Percentiles rank a stretch among this genome's conserved stretches.
Conservation (phyloP, 2,113 vertebrate species). For the Sturnus vulgaris region DNA sequence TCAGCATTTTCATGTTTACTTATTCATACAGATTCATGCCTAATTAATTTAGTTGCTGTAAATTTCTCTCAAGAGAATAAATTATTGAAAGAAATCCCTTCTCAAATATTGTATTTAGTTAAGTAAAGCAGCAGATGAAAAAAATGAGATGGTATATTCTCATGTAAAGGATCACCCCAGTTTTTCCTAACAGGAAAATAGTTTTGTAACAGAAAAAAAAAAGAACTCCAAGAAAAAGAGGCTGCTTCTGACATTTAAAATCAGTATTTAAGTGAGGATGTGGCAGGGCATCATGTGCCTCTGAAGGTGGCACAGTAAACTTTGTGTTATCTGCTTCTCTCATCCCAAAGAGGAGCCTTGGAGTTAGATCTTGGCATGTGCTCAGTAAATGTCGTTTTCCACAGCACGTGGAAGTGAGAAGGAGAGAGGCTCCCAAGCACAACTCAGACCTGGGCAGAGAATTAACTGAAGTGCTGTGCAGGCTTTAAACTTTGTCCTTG, state of each 20-base stretch:
- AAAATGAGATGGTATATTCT: not conserved
- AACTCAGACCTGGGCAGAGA: not conserved
- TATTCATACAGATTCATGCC: not conserved
- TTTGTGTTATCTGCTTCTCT: not conserved
- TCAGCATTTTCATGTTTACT: constrained; percentile 35
- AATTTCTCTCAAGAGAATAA: not conserved
- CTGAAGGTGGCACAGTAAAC: not conserved
- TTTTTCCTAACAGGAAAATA: not conserved
- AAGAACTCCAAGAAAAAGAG: not conserved
- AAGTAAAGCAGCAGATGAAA: not conserved
- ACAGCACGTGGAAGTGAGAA: not conserved
- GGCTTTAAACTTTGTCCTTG: not conserved
- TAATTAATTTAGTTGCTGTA: too few relatives aligned
- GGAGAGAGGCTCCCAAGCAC: fast-evolving
- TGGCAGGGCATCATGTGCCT: not conserved
- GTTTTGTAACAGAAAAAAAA: not conserved
- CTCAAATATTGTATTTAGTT: not conserved
- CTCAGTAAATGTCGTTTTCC: not conserved
- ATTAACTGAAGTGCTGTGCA: not conserved
- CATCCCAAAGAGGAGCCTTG: not conserved
- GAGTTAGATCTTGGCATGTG: not conserved
- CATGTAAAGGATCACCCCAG: not conserved
- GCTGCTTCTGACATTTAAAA: not conserved
- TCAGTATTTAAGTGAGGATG: not conserved
- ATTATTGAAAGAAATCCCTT: not conserved